Evolutionary conservation across 2,113 vertebrate genomes (phyloP).

Genomic region (Albula goreensis): DNA sequence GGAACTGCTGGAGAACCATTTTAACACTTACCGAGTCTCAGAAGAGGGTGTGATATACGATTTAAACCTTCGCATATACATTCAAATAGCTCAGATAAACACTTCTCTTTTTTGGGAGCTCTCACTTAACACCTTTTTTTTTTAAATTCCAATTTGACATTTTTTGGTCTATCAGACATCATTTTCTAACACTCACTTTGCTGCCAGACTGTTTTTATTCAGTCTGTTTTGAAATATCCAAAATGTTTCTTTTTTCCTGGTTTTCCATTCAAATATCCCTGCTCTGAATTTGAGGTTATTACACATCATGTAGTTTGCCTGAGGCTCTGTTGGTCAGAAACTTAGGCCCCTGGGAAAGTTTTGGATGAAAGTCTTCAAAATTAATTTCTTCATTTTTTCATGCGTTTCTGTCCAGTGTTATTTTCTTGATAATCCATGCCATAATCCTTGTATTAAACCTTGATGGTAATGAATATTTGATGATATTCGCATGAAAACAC

Average conservation of each 20-base stretch:
- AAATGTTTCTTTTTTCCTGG: neutral
- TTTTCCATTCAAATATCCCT: neutral
- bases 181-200: conserved; percentile 3
- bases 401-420: no score
- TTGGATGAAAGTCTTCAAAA: no score
- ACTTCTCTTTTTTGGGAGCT: neutral
- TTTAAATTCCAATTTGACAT: neutral
- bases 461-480: no score
- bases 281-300: neutral
- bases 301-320: no score
- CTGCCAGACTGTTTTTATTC: conserved; percentile 1
- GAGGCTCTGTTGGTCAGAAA: no score
- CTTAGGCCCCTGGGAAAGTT: no score
- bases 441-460: no score
- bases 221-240: neutral
- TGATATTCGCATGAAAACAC: no score
- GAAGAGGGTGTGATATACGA: conserved; percentile 13
- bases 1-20: neutral
- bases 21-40: neutral
- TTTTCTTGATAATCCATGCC: no score
- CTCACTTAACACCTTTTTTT: neutral
- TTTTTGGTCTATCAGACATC: conserved; percentile 16
- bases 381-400: no score
- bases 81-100: conserved; percentile 4
- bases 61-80: neutral